phyloP scores from a whole-genome alignment of 2,797 vertebrate species.

The Clarias fuscus region DNA sequence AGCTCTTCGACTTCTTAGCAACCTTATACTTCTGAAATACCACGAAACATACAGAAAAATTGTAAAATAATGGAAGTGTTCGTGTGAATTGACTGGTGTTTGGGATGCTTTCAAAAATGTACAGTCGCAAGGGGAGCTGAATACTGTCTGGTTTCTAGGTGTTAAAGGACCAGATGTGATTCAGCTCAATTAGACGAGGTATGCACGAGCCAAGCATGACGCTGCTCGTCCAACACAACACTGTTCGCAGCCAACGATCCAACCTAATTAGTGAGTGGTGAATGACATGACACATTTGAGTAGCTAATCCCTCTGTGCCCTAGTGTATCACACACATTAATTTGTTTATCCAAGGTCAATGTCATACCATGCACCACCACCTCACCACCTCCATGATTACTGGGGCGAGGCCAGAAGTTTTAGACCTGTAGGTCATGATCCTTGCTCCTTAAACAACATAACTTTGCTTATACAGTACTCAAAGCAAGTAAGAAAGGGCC shows the following conservation, averaged over 20 bases:
- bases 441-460: too few species aligned
- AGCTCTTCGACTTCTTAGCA: neutral
- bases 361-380: neutral
- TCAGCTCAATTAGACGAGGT: neutral
- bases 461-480: too few species aligned
- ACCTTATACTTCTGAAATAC: neutral
- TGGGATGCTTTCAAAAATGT: neutral
- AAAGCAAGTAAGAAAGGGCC: too few species aligned
- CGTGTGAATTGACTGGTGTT: neutral
- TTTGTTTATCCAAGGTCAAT: neutral
- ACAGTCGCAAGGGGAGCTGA: too few species aligned
- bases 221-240: neutral
- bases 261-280: neutral
- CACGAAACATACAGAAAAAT: neutral
- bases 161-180: neutral
- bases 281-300: neutral
- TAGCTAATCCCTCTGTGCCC: neutral
- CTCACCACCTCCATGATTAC: neutral
- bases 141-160: neutral
- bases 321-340: neutral
- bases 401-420: neutral
- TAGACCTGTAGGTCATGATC: neutral
- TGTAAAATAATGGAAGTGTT: neutral
- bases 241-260: neutral
- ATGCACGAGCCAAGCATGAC: neutral